These are phyloP conservation scores for Rhizoglyphus robini DNA, from an alignment of 1,140 invertebrate genomes.

Conservation along the genomic window DNA sequence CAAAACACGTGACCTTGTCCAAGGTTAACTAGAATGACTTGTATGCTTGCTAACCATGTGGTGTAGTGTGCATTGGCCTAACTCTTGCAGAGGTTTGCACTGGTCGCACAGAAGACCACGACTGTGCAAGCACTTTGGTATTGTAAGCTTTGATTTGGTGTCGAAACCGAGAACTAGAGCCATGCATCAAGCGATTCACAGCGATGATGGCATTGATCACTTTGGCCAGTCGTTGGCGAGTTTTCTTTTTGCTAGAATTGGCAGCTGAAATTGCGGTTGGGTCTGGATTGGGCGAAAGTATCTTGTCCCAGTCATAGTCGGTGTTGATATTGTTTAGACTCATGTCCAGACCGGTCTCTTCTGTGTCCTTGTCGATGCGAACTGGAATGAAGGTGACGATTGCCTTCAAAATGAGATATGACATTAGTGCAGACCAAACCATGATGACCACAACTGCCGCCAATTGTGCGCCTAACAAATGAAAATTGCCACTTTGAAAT, in stretches of 20 bases:
- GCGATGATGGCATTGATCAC: conserved; percentile 2
- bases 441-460: not conserved
- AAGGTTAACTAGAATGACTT: too few species aligned
- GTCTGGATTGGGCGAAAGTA: not conserved
- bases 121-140: not conserved
- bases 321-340: conserved; percentile 7
- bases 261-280: not conserved
- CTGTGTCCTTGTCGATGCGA: not conserved
- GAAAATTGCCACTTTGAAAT: not conserved
- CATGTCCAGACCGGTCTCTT: not conserved
- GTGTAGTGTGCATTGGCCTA: not conserved
- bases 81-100: not conserved
- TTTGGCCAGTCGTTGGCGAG: not conserved
- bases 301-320: not conserved
- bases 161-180: not conserved
- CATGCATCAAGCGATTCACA: not conserved
- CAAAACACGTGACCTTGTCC: too few species aligned
- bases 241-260: not conserved
- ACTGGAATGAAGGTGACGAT: not conserved
- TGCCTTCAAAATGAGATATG: not conserved
- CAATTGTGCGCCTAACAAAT: not conserved
- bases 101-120: conserved; percentile 1
- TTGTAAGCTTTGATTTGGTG: not conserved
- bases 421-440: not conserved
- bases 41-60: not conserved